Conservation (phyloP, 2,888 invertebrate genomes). For the Meteorus cinctellus region DNA sequence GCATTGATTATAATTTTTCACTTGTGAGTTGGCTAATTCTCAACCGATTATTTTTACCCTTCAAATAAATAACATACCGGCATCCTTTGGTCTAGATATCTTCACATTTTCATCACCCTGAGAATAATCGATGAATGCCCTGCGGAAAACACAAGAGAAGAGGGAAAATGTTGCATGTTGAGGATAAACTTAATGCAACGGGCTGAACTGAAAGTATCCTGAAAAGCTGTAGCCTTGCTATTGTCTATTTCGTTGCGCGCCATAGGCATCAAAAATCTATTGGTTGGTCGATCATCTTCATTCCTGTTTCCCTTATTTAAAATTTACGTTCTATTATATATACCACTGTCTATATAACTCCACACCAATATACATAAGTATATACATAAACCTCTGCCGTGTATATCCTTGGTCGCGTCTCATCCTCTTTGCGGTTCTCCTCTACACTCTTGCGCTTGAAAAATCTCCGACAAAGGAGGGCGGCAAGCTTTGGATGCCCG, state of each 20-base stretch:
- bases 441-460: constrained; percentile 60
- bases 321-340: constrained; percentile 1
- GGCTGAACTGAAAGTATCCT: not conserved
- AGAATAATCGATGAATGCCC: constrained; percentile 2
- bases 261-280: constrained; percentile 9
- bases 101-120: not conserved
- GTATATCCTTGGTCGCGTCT: constrained; percentile 31
- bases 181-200: too few species aligned
- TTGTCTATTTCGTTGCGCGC: constrained; percentile 13
- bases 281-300: constrained; percentile 4
- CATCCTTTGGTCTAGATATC: too few species aligned
- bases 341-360: not conserved
- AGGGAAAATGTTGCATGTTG: too few species aligned
- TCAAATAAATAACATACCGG: too few species aligned
- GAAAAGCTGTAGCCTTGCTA: not conserved
- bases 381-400: constrained; percentile 20
- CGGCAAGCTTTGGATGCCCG: constrained; percentile 60
- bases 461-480: constrained; percentile 69
- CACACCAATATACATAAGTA: not conserved
- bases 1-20: too few species aligned
- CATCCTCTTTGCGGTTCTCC: constrained; percentile 40
- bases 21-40: too few species aligned
- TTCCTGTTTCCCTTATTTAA: constrained; percentile 12
- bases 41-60: too few species aligned
- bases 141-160: not conserved